A percentile compares a stretch with the other conserved stretches of the same genome.
phyloP scores from a whole-genome alignment of 2,888 invertebrate genomes.

The Euclidia mi region DNA sequence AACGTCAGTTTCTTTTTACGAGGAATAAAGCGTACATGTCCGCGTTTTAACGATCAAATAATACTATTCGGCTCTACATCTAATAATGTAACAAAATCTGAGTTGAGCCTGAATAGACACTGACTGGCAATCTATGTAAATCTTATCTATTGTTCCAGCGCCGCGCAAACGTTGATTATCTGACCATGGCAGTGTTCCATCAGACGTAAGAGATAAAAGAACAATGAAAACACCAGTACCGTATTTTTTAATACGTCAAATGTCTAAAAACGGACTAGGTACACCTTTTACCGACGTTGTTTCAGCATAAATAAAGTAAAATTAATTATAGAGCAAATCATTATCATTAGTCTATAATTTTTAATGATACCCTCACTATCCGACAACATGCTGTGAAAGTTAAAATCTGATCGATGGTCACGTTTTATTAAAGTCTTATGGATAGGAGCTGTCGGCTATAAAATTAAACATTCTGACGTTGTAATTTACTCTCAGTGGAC shows the following conservation, averaged over 20 bases:
- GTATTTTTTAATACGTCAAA: not conserved
- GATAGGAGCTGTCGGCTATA: constrained; percentile 47
- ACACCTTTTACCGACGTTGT: no score
- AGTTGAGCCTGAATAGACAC: constrained; percentile 16
- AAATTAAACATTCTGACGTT: constrained; percentile 62
- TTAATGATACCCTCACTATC: not conserved
- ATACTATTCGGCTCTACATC: no score
- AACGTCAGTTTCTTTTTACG: no score
- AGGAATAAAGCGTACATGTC: no score
- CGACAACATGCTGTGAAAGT: not conserved
- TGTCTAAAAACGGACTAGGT: no score
- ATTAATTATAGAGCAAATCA: not conserved
- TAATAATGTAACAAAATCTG: constrained; percentile 25
- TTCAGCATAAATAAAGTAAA: not conserved
- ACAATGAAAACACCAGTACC: not conserved
- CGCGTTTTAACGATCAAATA: no score
- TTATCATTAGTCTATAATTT: not conserved
- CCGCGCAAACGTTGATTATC: constrained; percentile 44
- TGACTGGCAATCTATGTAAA: constrained; percentile 52
- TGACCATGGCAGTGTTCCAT: constrained; percentile 42
- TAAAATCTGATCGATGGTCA: constrained; percentile 28
- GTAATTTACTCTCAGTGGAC: constrained; percentile 63
- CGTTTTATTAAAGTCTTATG: constrained; percentile 46
- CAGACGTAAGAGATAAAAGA: constrained; percentile 18
- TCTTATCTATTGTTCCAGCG: constrained; percentile 50